A percentile compares a stretch with the other conserved stretches of the same genome.
Conservation (phyloP, 2,797 vertebrate species). For the Manis javanica region DNA sequence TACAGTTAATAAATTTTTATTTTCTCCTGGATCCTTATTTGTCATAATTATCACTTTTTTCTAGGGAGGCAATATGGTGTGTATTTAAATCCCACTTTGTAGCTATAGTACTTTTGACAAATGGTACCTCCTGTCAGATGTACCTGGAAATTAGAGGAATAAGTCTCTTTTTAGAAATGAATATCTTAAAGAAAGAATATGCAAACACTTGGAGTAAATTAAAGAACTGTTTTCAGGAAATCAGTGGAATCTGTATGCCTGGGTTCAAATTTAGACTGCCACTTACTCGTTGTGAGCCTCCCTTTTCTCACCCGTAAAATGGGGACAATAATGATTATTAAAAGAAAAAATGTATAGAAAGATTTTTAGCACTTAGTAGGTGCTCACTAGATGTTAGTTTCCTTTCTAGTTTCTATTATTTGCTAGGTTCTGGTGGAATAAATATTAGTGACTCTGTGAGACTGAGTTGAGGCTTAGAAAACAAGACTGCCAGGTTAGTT, state of each 20-base stretch:
- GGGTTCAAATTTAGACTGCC: not conserved
- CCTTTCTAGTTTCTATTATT: not conserved
- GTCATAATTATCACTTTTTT: not conserved
- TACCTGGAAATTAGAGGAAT: not conserved
- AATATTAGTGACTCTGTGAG: not conserved
- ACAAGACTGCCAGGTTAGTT: slow-evolving; percentile 7
- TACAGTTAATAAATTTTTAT: not conserved
- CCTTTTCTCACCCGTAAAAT: not conserved
- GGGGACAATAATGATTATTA: not conserved
- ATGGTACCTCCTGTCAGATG: not conserved
- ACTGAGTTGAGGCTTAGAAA: not conserved
- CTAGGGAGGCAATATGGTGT: not conserved
- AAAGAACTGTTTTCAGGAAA: not conserved
- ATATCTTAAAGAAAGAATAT: not conserved
- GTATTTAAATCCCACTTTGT: slow-evolving; percentile 23
- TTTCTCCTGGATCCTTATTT: slow-evolving; percentile 39
- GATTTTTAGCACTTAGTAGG: not conserved
- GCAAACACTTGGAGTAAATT: not conserved
- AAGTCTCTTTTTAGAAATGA: not conserved
- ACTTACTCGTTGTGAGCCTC: not conserved
- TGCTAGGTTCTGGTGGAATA: not conserved
- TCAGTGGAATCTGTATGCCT: not conserved
- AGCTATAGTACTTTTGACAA: not conserved
- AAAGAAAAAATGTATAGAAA: not conserved
- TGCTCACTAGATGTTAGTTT: not conserved